A percentile compares a stretch with the other conserved stretches of the same genome.
These are phyloP conservation scores for Phenganax marumi DNA, from an alignment of 92 coral and sea anemone genomes.

Conservation along the genomic window DNA sequence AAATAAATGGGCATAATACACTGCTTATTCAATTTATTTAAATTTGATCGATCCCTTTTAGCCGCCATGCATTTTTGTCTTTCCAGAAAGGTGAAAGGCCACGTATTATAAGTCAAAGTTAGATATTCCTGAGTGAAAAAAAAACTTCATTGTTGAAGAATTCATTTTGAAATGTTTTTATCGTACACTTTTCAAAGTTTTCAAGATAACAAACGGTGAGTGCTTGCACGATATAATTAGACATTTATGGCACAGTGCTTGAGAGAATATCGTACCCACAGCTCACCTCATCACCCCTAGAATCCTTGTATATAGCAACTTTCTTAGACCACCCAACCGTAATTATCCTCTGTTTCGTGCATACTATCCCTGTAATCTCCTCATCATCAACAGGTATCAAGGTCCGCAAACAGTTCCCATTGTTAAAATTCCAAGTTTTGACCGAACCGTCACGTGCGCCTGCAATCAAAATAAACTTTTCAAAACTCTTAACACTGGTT, in stretches of 20 bases:
- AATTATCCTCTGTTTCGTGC: constrained; percentile 81
- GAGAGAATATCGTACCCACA: background rate
- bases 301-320: constrained; percentile 40
- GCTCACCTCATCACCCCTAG: constrained; percentile 24
- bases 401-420: constrained; percentile 81
- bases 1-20: too few species aligned
- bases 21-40: too few species aligned
- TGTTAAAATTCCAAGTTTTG: constrained; percentile 95
- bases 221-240: too few species aligned
- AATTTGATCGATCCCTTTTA: too few species aligned
- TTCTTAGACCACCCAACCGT: constrained; percentile 95
- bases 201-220: too few species aligned
- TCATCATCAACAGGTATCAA: constrained; percentile 68
- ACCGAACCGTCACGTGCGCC: constrained; percentile 94
- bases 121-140: too few species aligned
- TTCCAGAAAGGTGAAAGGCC: constrained; percentile 67
- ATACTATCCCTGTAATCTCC: constrained; percentile 92
- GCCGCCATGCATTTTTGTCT: too few species aligned
- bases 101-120: background rate
- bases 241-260: too few species aligned
- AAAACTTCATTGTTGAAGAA: too few species aligned
- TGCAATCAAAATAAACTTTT: background rate
- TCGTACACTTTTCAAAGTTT: too few species aligned
- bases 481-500: background rate
- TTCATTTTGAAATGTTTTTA: too few species aligned